These are phyloP conservation scores for Rhinolophus ferrumequinum DNA, from an alignment of 2,113 vertebrate genomes.

Conservation along the genomic window DNA sequence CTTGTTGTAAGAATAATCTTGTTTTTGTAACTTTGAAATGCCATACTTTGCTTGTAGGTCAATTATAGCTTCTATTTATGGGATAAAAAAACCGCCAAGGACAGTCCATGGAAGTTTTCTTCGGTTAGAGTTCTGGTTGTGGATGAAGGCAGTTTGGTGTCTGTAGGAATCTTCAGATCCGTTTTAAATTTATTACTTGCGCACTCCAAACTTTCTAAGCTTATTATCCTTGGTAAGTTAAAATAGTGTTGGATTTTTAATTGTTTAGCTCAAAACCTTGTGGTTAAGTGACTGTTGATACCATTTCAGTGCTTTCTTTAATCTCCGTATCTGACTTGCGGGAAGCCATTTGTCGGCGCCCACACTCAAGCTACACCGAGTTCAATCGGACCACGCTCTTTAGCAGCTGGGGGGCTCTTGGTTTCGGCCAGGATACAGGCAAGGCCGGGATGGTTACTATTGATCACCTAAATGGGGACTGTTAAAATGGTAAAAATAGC, in stretches of 20 bases:
- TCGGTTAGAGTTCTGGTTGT: conserved; percentile 88
- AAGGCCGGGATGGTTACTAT: not conserved
- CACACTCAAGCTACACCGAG: not conserved
- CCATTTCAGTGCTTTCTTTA: not conserved
- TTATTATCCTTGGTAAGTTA: conserved; percentile 90
- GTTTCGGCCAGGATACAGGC: not conserved
- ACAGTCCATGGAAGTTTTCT: conserved; percentile 87
- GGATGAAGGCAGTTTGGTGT: conserved; percentile 93
- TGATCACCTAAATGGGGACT: not conserved
- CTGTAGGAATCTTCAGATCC: conserved; percentile 85
- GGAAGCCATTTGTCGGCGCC: not conserved
- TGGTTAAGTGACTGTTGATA: not conserved
- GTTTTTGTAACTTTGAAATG: not conserved
- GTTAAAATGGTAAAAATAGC: not conserved
- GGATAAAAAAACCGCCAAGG: not conserved
- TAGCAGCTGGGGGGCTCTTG: not conserved
- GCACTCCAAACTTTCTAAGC: conserved; percentile 87
- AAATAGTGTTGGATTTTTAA: not conserved
- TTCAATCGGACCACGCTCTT: not conserved
- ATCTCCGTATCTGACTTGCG: not conserved
- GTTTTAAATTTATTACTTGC: conserved; percentile 86
- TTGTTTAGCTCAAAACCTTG: not conserved
- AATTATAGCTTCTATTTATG: conserved; percentile 85
- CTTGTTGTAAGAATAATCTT: not conserved
- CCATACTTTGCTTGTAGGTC: conserved; percentile 80